Percentiles rank a stretch among this genome's conserved stretches.
phyloP scores from a whole-genome alignment of 2,888 invertebrate species.

The Epinotia brunnichana region DNA sequence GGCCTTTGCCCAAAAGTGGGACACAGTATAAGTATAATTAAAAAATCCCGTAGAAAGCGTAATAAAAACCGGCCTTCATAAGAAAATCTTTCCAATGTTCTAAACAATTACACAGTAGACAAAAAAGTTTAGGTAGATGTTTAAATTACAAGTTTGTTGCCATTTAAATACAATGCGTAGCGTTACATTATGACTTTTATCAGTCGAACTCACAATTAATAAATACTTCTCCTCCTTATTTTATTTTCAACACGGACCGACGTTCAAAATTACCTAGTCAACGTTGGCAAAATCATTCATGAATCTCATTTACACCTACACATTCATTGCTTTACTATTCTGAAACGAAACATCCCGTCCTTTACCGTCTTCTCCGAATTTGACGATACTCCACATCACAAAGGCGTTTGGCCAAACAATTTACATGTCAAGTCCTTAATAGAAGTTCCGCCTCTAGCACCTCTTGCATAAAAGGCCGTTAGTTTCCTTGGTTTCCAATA shows the following conservation, averaged over 20 bases:
- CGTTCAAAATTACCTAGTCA: background rate
- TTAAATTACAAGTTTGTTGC: background rate
- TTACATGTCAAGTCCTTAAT: slow-evolving; percentile 60
- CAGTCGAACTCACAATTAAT: background rate
- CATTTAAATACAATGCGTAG: background rate
- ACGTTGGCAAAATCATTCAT: slow-evolving; percentile 10
- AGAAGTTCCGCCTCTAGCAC: slow-evolving; percentile 48
- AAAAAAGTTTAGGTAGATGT: background rate
- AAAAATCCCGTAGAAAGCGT: background rate
- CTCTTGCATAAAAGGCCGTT: background rate
- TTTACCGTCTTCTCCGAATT: slow-evolving; percentile 22
- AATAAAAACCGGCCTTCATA: background rate
- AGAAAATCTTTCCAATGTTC: background rate
- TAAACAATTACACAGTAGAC: background rate
- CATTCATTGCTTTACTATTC: background rate
- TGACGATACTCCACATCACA: slow-evolving; percentile 45
- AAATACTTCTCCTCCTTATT: background rate
- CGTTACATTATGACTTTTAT: background rate
- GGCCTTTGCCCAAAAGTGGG: too few species aligned
- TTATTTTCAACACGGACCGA: background rate
- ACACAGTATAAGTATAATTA: too few species aligned
- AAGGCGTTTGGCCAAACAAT: slow-evolving; percentile 67
- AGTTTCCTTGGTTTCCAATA: background rate
- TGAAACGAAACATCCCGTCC: slow-evolving; percentile 12
- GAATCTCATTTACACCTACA: slow-evolving; percentile 26